A percentile compares a stretch with the other conserved stretches of the same genome.
Conservation (phyloP, 1,140 invertebrate genomes). For the Proctacanthus coquilletti region DNA sequence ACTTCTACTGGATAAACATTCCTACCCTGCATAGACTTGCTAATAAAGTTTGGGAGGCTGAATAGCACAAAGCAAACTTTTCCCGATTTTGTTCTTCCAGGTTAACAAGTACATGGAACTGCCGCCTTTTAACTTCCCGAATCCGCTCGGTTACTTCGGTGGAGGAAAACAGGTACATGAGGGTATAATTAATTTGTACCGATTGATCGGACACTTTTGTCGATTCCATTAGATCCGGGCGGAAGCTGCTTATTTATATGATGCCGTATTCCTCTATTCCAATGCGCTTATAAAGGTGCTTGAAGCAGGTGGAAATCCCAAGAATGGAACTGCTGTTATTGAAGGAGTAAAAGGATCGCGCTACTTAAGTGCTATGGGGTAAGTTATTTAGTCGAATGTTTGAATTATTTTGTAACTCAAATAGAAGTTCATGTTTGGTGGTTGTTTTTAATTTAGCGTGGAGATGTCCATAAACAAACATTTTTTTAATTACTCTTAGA, state of each 20-base stretch:
- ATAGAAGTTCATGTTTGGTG: too few species aligned
- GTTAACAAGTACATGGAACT: conserved; percentile 65
- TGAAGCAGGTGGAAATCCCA: conserved; percentile 43
- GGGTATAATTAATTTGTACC: too few species aligned
- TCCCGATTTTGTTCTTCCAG: conserved; percentile 11
- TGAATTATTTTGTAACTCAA: too few species aligned
- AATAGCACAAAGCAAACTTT: neutral
- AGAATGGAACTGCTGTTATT: conserved; percentile 57
- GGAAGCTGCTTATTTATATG: conserved; percentile 83
- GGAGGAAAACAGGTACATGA: conserved; percentile 55
- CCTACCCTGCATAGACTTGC: too few species aligned
- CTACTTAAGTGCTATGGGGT: conserved; percentile 78
- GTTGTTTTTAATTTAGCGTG: too few species aligned
- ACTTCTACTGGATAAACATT: too few species aligned
- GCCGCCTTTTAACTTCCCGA: conserved; percentile 73
- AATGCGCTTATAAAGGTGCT: conserved; percentile 52
- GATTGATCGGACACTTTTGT: too few species aligned
- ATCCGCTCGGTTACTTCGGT: conserved; percentile 52
- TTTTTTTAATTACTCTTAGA: too few species aligned
- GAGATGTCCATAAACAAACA: too few species aligned
- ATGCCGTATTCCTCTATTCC: conserved; percentile 74
- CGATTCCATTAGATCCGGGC: conserved; percentile 69
- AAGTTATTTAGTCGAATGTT: too few species aligned
- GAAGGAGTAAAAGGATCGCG: conserved; percentile 51
- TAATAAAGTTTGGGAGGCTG: neutral